phyloP scores from a whole-genome alignment of 2,113 vertebrate species.

The Alces alces region DNA sequence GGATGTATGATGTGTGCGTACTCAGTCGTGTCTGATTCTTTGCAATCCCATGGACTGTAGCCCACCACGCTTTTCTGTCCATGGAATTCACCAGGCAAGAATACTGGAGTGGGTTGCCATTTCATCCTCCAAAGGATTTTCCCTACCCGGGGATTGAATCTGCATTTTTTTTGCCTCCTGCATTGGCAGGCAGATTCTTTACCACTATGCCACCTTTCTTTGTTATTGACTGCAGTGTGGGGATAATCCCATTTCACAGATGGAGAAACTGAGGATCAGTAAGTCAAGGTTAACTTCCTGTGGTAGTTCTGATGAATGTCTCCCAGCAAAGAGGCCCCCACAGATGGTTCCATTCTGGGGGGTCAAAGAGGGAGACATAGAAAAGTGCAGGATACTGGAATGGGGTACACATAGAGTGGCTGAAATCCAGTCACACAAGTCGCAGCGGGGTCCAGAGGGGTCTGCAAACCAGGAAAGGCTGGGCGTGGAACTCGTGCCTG shows the following conservation, averaged over 20 bases:
- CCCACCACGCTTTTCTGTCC: not conserved
- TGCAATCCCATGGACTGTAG: not conserved
- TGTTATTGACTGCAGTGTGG: not conserved
- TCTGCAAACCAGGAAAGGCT: not conserved
- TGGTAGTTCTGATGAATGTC: too few relatives aligned
- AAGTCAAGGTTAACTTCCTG: not conserved
- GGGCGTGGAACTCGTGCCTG: not conserved
- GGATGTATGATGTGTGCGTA: not conserved
- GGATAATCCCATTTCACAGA: not conserved
- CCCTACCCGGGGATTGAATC: not conserved
- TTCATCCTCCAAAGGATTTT: not conserved
- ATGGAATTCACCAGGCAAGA: not conserved
- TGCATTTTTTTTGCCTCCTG: not conserved
- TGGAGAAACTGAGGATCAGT: not conserved
- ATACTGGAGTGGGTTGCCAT: not conserved
- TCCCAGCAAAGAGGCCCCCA: not conserved
- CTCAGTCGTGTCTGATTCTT: not conserved
- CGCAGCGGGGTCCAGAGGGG: rapidly evolving
- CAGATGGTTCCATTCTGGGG: not conserved
- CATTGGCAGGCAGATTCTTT: not conserved
- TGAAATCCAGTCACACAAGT: not conserved
- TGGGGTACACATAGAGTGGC: not conserved
- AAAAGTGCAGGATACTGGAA: not conserved
- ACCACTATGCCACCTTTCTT: not conserved
- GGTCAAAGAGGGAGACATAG: not conserved